Base-by-base conservation (phyloP, 2,797 vertebrate genomes). In the Sibirionetta formosa region DNA sequence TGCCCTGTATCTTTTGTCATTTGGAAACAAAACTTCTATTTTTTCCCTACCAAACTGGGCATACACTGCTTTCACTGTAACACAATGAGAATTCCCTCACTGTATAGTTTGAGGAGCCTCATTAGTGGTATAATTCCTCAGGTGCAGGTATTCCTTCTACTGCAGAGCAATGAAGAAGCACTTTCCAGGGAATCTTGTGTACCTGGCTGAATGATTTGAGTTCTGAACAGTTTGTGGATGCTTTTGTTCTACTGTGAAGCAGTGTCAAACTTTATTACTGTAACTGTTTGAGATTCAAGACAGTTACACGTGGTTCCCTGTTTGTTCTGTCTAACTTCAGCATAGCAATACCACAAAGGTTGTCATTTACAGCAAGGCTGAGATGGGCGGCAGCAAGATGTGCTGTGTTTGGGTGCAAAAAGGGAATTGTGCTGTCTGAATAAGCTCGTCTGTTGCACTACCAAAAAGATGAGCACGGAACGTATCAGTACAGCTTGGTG, bases 401-500 rank as follows among this genome's bases (percentile, higher is more conserved):
- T 18, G 36, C 9, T 48, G 46, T 35, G 50, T n/a, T 7, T 9
- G 35, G 42, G 53, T 82, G 64, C 58, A 38, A 48, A 10, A 11
- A 68, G 13, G 66, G 31, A 79, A 54, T 51, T 27, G 35, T 26
- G 4, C 42, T 48, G n/a, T 19, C 18, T 48, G 17, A 44, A 71
- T 54, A 68, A 88, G 36, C 42, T 54, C 18, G 29, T 40, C 33
- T 86, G 40, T 35, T 66, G 36, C 7, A 11, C 36, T 33, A 57
- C 33, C 44, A 48, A 17, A 65, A 81, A 46, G 2, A 40, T 81
- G 80, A 75, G 36, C 48, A 33, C 33, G n/a, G 9, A 66, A 36
- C 3, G 16, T 14, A 4, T 1, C 12, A 5, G 61, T 35, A n/a
- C 8, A 85, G 7, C 2, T 14, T 5, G 11, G 19, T 44, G 58